Evolutionary conservation across 2,113 vertebrate species (phyloP).

Genomic region (Melanotaenia duboulayi): DNA sequence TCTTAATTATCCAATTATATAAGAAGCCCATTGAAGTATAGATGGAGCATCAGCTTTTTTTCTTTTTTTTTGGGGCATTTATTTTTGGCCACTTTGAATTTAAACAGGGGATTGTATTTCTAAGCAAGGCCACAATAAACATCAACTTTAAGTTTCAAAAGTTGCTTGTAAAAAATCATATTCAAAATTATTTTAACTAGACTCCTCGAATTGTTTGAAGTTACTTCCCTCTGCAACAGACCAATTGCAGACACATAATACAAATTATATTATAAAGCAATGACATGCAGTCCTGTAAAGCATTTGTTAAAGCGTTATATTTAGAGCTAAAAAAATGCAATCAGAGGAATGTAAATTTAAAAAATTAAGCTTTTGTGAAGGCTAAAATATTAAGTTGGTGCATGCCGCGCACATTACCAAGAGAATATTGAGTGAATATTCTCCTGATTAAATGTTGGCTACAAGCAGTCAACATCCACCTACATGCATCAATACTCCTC

Average conservation of each 20-base stretch:
- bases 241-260: neutral
- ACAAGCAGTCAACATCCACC: conserved; percentile 44
- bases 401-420: conserved; percentile 5
- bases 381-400: neutral
- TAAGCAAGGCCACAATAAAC: too few species aligned
- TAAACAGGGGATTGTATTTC: too few species aligned
- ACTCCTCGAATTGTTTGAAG: conserved; percentile 7
- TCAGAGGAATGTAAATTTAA: neutral
- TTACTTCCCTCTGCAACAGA: neutral
- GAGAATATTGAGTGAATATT: conserved; percentile 30
- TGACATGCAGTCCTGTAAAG: neutral
- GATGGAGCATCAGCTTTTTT: too few species aligned
- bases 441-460: conserved; percentile 30
- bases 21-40: too few species aligned
- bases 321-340: neutral
- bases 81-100: neutral
- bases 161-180: neutral
- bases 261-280: conserved; percentile 5
- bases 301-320: neutral
- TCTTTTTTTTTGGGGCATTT: neutral
- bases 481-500: conserved; percentile 34
- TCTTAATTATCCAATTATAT: too few species aligned
- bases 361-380: conserved; percentile 2
- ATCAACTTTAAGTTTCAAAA: neutral
- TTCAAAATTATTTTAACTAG: neutral